These are phyloP conservation scores for Chymomyza caudatula DNA, from an alignment of 2,888 invertebrate genomes.

Conservation along the genomic window DNA sequence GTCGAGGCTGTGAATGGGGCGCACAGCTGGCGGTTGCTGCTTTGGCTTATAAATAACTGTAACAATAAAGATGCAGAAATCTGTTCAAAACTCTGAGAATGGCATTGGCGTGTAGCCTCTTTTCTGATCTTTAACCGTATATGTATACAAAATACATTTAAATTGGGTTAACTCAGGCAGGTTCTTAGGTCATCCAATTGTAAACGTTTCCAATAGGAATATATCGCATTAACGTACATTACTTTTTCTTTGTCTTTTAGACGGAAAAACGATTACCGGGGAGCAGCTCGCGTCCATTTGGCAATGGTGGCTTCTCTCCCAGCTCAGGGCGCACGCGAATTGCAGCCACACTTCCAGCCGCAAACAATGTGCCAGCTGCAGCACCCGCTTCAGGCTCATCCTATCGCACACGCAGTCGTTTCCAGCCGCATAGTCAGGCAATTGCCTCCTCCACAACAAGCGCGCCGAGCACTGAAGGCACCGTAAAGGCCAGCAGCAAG, in stretches of 20 bases:
- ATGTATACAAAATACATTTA: neutral
- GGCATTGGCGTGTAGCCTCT: slow-evolving; percentile 7
- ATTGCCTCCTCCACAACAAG: slow-evolving; percentile 44
- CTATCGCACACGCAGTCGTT: slow-evolving; percentile 74
- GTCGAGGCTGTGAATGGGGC: slow-evolving; percentile 47
- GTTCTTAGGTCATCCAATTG: too few relatives aligned
- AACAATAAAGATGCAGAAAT: slow-evolving; percentile 22
- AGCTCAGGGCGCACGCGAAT: slow-evolving; percentile 64
- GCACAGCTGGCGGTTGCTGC: slow-evolving; percentile 16
- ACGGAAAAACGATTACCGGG: slow-evolving; percentile 57
- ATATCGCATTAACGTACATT: too few relatives aligned
- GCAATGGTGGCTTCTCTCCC: slow-evolving; percentile 66
- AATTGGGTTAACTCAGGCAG: neutral
- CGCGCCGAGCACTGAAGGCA: slow-evolving; percentile 49
- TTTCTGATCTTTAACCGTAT: neutral
- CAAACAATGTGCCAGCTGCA: slow-evolving; percentile 27
- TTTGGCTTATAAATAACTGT: slow-evolving; percentile 17
- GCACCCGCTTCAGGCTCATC: slow-evolving; percentile 63
- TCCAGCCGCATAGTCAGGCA: slow-evolving; percentile 64
- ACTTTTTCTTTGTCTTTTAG: slow-evolving; percentile 19
- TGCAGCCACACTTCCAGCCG: slow-evolving; percentile 27
- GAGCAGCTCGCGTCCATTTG: slow-evolving; percentile 54
- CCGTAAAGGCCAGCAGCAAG: slow-evolving; percentile 58
- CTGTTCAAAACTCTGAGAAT: slow-evolving; percentile 9
- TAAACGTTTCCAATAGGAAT: too few relatives aligned